A percentile compares a stretch with the other conserved stretches of the same genome.
Conservation (phyloP, 1,140 invertebrate species). For the Paralvinella palmiformis region DNA sequence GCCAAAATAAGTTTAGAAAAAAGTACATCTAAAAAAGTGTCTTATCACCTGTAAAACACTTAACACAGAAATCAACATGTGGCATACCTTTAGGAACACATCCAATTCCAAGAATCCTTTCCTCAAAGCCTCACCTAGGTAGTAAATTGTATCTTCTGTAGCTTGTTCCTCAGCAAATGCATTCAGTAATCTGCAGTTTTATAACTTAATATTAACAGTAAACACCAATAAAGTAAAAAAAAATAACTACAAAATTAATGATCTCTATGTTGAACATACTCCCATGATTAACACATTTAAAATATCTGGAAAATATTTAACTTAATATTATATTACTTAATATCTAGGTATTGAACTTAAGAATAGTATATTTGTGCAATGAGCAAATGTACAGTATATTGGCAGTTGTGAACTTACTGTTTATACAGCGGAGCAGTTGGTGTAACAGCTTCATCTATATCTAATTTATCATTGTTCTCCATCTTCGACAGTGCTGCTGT, state of each 20-base stretch:
- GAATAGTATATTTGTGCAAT: no score
- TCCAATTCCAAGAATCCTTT: slow-evolving; percentile 91
- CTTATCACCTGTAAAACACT: not conserved
- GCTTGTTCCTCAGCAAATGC: slow-evolving; percentile 97
- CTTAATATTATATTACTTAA: no score
- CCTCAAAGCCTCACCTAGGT: slow-evolving; percentile 90
- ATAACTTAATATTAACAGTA: no score
- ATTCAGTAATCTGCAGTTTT: slow-evolving; percentile 74
- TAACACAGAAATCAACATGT: not conserved
- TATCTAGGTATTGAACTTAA: no score
- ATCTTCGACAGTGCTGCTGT: slow-evolving; percentile 73
- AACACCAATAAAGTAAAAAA: no score
- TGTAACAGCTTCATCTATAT: slow-evolving; percentile 94
- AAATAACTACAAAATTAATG: no score
- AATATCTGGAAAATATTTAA: no score
- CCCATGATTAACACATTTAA: no score
- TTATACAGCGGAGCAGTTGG: slow-evolving; percentile 94
- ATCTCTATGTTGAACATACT: no score
- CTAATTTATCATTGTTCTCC: slow-evolving; percentile 68
- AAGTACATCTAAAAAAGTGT: not conserved
- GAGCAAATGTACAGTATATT: no score
- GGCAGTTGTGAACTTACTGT: slow-evolving; percentile 62
- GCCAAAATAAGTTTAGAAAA: not conserved
- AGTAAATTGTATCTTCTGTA: slow-evolving; percentile 97
- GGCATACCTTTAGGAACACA: slow-evolving; percentile 76